These are phyloP conservation scores for Ctenicera cuprea DNA, from an alignment of 2,888 invertebrate genomes.

Conservation along the genomic window DNA sequence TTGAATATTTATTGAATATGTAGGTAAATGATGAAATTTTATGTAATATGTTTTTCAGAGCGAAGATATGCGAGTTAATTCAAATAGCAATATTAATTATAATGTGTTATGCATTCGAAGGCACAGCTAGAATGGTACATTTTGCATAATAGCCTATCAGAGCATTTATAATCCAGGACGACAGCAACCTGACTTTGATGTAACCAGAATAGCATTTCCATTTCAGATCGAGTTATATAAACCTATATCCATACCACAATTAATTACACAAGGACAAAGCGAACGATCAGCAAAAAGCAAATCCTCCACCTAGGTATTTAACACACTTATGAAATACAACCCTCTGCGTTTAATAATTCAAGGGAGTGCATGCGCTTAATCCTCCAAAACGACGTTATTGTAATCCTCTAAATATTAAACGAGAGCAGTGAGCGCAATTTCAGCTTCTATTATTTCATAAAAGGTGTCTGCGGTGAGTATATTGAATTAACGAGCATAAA, in stretches of 20 bases:
- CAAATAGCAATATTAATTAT: background rate
- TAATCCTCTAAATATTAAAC: slow-evolving; percentile 25
- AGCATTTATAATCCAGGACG: slow-evolving; percentile 13
- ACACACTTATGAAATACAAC: slow-evolving; percentile 2
- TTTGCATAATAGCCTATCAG: slow-evolving; percentile 17
- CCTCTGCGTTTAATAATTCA: slow-evolving; percentile 16
- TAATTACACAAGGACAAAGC: background rate
- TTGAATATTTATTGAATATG: too few species aligned
- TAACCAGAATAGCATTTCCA: background rate
- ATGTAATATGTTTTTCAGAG: background rate
- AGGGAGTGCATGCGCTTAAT: background rate
- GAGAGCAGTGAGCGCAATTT: background rate
- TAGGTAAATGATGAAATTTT: background rate
- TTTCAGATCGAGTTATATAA: background rate
- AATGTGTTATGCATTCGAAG: background rate
- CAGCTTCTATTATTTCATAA: slow-evolving; percentile 24
- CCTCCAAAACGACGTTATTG: slow-evolving; percentile 15
- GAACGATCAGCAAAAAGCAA: background rate
- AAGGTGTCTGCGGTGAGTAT: slow-evolving; percentile 2
- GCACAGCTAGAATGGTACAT: background rate
- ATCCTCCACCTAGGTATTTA: slow-evolving; percentile 5
- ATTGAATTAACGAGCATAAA: slow-evolving; percentile 6
- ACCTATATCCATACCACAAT: background rate
- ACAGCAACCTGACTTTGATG: background rate
- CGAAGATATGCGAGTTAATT: background rate